phyloP scores from a whole-genome alignment of 2,888 invertebrate genomes.

The Lordiphosa andalusiaca region DNA sequence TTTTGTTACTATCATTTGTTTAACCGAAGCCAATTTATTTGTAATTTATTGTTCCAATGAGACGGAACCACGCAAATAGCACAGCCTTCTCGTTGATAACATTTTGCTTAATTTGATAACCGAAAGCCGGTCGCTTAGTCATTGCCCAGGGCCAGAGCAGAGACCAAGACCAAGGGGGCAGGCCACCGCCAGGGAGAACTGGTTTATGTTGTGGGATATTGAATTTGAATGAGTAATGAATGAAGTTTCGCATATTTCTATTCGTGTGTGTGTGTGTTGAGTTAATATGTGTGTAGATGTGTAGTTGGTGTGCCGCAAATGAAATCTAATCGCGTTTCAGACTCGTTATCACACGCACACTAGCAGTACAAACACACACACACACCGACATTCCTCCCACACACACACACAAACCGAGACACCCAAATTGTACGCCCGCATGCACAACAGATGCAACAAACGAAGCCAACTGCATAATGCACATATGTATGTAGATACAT shows the following conservation, averaged over 20 bases:
- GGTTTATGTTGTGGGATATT: slow-evolving; percentile 28
- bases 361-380: slow-evolving; percentile 10
- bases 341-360: slow-evolving; percentile 50
- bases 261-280: slow-evolving; percentile 2
- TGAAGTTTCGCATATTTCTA: slow-evolving; percentile 37
- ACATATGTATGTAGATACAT: neutral
- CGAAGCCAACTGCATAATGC: slow-evolving; percentile 3
- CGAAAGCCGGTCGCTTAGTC: slow-evolving; percentile 24
- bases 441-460: slow-evolving; percentile 30
- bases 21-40: too few species aligned
- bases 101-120: slow-evolving; percentile 13
- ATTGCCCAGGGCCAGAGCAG: slow-evolving; percentile 17
- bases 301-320: slow-evolving; percentile 40
- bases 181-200: slow-evolving; percentile 25
- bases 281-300: neutral
- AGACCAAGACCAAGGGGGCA: slow-evolving; percentile 14
- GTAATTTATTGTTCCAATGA: too few species aligned
- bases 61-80: neutral
- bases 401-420: slow-evolving; percentile 4
- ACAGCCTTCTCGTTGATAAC: slow-evolving; percentile 8
- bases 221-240: slow-evolving; percentile 33
- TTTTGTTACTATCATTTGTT: neutral
- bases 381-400: slow-evolving; percentile 8
- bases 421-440: slow-evolving; percentile 32
- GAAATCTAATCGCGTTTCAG: slow-evolving; percentile 59